These are phyloP conservation scores for Sogatella furcifera DNA, from an alignment of 1,140 invertebrate genomes.

Conservation along the genomic window DNA sequence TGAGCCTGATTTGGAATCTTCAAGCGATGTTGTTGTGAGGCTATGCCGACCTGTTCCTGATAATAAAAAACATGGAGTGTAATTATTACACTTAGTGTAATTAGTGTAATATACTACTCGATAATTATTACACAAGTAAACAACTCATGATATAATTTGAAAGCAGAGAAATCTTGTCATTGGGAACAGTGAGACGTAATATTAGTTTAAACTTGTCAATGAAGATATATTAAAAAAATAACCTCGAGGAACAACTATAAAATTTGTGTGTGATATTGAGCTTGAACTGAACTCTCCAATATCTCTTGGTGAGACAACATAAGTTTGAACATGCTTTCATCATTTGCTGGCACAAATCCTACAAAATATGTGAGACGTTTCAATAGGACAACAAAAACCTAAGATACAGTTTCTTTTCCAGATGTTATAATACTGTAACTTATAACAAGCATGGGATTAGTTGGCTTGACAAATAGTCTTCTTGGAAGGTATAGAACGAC, in stretches of 20 bases:
- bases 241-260: background rate
- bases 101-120: no score
- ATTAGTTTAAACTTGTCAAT: conserved; percentile 16
- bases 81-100: no score
- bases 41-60: conserved; percentile 11
- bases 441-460: conserved; percentile 28
- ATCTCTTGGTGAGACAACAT: conserved; percentile 11
- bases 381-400: conserved; percentile 10
- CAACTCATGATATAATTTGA: conserved; percentile 18
- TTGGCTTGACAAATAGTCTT: conserved; percentile 26
- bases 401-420: background rate
- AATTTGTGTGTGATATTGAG: background rate
- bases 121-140: conserved; percentile 20
- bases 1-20: conserved; percentile 17
- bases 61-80: conserved; percentile 15
- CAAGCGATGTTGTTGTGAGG: conserved; percentile 17
- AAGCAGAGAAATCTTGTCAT: conserved; percentile 18
- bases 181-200: conserved; percentile 22
- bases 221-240: conserved; percentile 15
- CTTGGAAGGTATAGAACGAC: conserved; percentile 25
- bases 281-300: conserved; percentile 10
- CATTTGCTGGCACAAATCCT: background rate
- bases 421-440: conserved; percentile 7
- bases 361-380: background rate
- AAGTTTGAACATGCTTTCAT: conserved; percentile 1